Evolutionary conservation across 2,113 vertebrate genomes (phyloP).

Genomic region (Melanocharis versteri): DNA sequence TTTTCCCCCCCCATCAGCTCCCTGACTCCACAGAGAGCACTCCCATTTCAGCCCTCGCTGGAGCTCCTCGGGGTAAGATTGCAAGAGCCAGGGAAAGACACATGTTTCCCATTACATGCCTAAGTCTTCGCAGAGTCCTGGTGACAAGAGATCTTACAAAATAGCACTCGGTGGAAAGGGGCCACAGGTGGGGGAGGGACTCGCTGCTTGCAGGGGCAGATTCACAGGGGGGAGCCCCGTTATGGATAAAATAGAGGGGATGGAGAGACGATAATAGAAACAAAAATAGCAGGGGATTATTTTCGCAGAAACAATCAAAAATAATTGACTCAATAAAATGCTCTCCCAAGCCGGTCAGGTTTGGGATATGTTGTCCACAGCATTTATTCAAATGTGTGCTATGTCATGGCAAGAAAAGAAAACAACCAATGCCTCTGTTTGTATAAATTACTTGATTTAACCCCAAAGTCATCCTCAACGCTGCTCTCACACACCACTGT

Average conservation of each 20-base stretch:
- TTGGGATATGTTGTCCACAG: not conserved
- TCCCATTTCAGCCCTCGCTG: conserved; percentile 18
- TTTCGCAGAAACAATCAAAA: not conserved
- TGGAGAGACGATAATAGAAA: not conserved
- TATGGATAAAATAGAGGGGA: not conserved
- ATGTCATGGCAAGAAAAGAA: not conserved
- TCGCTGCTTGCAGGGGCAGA: not conserved
- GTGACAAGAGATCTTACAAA: conserved; percentile 51
- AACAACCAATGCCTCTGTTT: not conserved
- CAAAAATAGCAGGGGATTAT: not conserved
- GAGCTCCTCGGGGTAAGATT: conserved; percentile 23
- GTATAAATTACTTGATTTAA: not conserved
- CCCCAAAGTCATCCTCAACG: not conserved
- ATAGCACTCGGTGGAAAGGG: not conserved
- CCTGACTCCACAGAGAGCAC: not conserved
- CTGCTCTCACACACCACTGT: not conserved
- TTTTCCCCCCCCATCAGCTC: not conserved
- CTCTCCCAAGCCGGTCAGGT: not conserved
- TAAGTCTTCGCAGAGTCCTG: conserved; percentile 5
- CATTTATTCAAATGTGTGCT: not conserved
- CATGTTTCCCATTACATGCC: conserved; percentile 49
- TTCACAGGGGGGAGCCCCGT: not conserved
- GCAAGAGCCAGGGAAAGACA: conserved; percentile 28
- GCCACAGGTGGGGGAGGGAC: not conserved
- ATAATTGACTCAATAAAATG: not conserved